Conservation (phyloP, 2,797 vertebrate genomes). For the Acanthiza pusilla region DNA sequence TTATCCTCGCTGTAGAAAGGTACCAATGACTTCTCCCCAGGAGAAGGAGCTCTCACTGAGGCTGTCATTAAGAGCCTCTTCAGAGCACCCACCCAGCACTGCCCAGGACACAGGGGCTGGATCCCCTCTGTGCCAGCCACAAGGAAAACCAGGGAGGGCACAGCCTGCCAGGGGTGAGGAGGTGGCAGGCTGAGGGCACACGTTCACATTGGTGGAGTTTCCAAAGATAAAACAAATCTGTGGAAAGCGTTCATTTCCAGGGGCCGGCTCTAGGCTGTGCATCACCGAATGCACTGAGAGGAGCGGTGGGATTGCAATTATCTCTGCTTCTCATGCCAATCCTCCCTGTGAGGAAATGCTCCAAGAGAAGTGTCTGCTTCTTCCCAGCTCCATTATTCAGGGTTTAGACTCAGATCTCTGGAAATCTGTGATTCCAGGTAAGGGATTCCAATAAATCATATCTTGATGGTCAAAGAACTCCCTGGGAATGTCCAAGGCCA, state of each 20-base stretch:
- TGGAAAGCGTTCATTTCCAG: background rate
- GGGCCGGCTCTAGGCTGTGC: background rate
- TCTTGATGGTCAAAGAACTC: background rate
- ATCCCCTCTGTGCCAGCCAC: background rate
- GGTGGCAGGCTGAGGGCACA: background rate
- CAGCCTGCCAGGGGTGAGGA: accelerated
- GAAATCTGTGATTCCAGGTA: background rate
- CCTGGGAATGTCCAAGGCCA: background rate
- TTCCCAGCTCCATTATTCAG: background rate
- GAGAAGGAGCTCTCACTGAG: background rate
- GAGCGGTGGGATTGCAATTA: background rate
- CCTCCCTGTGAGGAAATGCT: accelerated
- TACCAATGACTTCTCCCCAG: background rate
- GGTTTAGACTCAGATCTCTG: background rate
- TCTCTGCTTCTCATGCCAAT: background rate
- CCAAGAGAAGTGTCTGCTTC: background rate
- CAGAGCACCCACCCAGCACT: too few species aligned
- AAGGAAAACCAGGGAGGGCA: background rate
- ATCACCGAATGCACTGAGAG: background rate
- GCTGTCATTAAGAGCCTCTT: background rate
- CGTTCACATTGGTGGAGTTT: background rate
- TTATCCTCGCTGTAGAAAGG: background rate
- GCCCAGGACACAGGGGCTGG: background rate
- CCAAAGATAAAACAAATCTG: background rate
- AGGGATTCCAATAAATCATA: background rate